phyloP scores from a whole-genome alignment of 2,113 vertebrate species.

The Epinephelus cyanopodus region DNA sequence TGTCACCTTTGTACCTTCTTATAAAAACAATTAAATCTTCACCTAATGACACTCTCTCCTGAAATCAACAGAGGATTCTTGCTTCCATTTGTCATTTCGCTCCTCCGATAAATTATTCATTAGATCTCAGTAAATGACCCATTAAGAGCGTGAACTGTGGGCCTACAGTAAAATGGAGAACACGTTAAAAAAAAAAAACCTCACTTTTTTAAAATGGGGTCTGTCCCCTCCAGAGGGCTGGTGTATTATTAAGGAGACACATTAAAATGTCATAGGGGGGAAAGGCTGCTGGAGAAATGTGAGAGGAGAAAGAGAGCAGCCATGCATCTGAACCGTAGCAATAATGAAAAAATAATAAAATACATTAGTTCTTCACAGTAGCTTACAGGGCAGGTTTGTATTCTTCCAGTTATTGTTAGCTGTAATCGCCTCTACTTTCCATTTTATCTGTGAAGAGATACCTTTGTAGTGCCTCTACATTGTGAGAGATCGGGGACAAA shows the following conservation, averaged over 20 bases:
- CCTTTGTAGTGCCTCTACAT: neutral
- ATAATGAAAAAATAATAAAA: constrained; percentile 56
- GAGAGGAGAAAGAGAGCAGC: constrained; percentile 20
- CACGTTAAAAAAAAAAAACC: neutral
- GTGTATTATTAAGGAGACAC: constrained; percentile 55
- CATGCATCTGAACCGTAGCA: neutral
- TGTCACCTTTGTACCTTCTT: neutral
- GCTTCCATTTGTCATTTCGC: constrained; percentile 46
- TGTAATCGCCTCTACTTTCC: constrained; percentile 14
- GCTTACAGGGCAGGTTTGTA: constrained; percentile 18
- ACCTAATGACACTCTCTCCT: constrained; percentile 16
- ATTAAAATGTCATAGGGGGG: constrained; percentile 64
- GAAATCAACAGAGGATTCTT: constrained; percentile 5
- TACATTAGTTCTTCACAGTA: constrained; percentile 30
- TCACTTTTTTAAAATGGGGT: constrained; percentile 31
- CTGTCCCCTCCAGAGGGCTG: constrained; percentile 27
- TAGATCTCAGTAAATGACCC: constrained; percentile 49
- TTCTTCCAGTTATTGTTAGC: constrained; percentile 1
- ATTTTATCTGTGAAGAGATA: neutral
- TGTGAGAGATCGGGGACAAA: neutral
- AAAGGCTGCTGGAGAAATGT: constrained; percentile 29
- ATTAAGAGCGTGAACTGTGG: constrained; percentile 35
- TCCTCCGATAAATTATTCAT: constrained; percentile 45
- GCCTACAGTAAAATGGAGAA: constrained; percentile 15
- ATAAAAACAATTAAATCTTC: constrained; percentile 48